A percentile compares a stretch with the other conserved stretches of the same genome.
Conservation (phyloP, 2,113 vertebrate genomes). For the Perca schrenkii region DNA sequence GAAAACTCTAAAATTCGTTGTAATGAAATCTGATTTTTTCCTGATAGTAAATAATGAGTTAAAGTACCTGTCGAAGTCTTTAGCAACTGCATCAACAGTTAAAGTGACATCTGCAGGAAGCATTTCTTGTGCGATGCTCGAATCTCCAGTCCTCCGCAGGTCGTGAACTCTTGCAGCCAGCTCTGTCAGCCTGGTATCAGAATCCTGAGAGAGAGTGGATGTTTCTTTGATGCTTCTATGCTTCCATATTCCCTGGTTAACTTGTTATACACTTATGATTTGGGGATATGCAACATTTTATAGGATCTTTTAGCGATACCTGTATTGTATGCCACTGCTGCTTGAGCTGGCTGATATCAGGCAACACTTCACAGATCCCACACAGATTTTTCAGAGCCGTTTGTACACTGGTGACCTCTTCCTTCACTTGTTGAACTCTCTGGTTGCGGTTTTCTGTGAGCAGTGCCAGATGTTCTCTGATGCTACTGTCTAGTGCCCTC, state of each 20-base stretch:
- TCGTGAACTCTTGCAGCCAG: conserved; percentile 18
- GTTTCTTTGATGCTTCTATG: background rate
- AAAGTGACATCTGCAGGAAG: conserved; percentile 27
- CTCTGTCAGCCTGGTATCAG: conserved; percentile 28
- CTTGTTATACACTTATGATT: background rate
- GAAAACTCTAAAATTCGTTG: background rate
- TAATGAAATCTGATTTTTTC: background rate
- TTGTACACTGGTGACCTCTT: conserved; percentile 31
- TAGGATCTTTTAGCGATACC: conserved; percentile 41
- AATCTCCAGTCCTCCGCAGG: conserved; percentile 35
- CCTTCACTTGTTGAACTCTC: conserved; percentile 26
- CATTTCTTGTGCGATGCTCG: background rate
- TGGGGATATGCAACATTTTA: background rate
- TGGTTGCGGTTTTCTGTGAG: background rate
- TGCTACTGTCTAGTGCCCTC: conserved; percentile 47
- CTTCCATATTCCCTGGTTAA: background rate
- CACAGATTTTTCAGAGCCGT: conserved; percentile 13
- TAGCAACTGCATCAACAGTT: conserved; percentile 10
- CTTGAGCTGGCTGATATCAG: conserved; percentile 49
- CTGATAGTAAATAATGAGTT: background rate
- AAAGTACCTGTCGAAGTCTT: conserved; percentile 58
- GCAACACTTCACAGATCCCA: background rate
- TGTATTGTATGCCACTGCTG: conserved; percentile 51
- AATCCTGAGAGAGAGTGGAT: conserved; percentile 42
- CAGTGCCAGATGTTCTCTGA: conserved; percentile 18